phyloP scores from a whole-genome alignment of 2,113 vertebrate genomes.

The Columba janthina region DNA sequence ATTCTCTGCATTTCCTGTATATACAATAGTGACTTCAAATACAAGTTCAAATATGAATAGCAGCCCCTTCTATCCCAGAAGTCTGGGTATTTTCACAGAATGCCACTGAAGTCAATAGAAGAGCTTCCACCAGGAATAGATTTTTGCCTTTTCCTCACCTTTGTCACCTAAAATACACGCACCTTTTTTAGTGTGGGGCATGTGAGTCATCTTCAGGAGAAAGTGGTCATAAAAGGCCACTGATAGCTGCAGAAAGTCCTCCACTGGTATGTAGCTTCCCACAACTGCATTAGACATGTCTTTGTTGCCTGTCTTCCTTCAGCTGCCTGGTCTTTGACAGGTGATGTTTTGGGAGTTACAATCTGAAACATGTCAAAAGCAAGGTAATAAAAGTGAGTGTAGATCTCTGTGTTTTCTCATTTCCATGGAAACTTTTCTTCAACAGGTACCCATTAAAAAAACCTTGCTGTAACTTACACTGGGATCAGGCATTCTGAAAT shows the following conservation, averaged over 20 bases:
- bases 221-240: not conserved
- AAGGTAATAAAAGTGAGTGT: not conserved
- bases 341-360: not conserved
- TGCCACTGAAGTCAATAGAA: not conserved
- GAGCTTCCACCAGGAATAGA: not conserved
- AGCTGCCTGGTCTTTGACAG: not conserved
- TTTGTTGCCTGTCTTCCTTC: not conserved
- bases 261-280: not conserved
- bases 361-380: not conserved
- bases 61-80: not conserved
- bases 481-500: not conserved
- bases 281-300: not conserved
- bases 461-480: not conserved
- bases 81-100: not conserved
- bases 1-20: not conserved
- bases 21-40: not conserved
- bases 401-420: not conserved
- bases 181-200: not conserved
- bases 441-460: not conserved
- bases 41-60: not conserved
- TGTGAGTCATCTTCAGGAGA: not conserved
- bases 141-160: not conserved
- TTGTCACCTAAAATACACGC: not conserved
- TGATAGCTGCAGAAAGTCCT: not conserved
- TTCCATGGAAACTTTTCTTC: not conserved